Conservation (phyloP, 2,113 vertebrate species). For the Sarotherodon lohbergeri region DNA sequence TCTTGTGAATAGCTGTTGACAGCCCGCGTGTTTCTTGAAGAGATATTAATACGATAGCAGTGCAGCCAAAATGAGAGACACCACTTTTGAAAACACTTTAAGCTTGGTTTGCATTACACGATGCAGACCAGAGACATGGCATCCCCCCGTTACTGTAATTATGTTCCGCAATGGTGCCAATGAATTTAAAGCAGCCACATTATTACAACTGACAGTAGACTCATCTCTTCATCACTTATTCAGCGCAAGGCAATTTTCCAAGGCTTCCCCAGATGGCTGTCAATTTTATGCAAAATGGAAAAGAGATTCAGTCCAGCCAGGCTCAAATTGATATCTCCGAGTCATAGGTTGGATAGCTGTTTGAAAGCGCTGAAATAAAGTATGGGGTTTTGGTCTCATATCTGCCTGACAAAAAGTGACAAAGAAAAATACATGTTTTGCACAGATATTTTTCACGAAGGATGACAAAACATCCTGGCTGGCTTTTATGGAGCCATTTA, state of each 20-base stretch:
- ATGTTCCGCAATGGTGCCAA: conserved; percentile 47
- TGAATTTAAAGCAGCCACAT: conserved; percentile 63
- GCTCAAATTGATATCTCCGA: conserved; percentile 41
- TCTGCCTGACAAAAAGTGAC: conserved; percentile 45
- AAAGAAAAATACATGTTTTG: conserved; percentile 52
- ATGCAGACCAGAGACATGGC: conserved; percentile 36
- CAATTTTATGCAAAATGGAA: conserved; percentile 54
- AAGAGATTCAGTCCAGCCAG: conserved; percentile 38
- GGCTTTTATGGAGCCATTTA: conserved; percentile 68
- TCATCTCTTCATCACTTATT: conserved; percentile 63
- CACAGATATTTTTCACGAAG: conserved; percentile 7
- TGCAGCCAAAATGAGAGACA: conserved; percentile 27
- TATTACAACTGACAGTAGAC: conserved; percentile 56
- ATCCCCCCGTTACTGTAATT: conserved; percentile 44
- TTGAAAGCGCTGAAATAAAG: conserved; percentile 30
- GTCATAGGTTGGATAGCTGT: conserved; percentile 26
- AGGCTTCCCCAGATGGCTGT: conserved; percentile 59
- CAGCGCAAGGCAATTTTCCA: conserved; percentile 51
- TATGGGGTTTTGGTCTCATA: conserved; percentile 7
- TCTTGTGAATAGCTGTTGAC: background rate
- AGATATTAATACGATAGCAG: conserved; percentile 23
- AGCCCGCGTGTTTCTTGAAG: conserved; percentile 17
- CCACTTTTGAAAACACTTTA: conserved; percentile 29
- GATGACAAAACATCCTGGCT: conserved; percentile 38
- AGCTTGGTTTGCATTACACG: conserved; percentile 32